Evolutionary conservation across 2,888 invertebrate genomes (phyloP), one percentile per base, ranked within the genome.

Genomic region (Microdon myrmicae): DNA sequence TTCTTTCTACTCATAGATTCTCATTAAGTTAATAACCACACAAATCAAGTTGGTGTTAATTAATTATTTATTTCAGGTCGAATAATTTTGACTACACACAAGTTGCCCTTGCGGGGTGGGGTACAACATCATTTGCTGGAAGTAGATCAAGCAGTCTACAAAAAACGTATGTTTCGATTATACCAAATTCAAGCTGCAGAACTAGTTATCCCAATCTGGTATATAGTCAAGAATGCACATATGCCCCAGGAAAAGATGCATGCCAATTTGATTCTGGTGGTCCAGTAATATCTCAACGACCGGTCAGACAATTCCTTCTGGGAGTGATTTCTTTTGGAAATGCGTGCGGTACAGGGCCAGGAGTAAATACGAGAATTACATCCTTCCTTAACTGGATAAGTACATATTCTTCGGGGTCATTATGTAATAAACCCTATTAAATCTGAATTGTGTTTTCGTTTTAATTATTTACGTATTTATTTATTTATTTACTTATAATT

Each of bases 291-390:
- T 16, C 67, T 3, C 82, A 82, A 74, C 74, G 78, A 60, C 48
- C 59, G 53, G 68, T 70, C 2, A 75, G 81, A 43, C 68, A 81
- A 41, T 79, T 79, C 25, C 67, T 82, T 1, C 45, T 84, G 1
- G 87, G 85, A 4, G 69, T 85, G 8, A 82, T 86, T 39, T 84
- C 83, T 32, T 81, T 72, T 67, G 87, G 87, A 9, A 64, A 71
- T 0, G 75, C 70, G 9, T 87, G 87, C 71, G 86, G 80, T 0
- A 70, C 60, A 13, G 70, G 68, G 5, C 82, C 84, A 0, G 81
- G 81, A n/a, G 77, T 86, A 1, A 86, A 86, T 72, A 83, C 83
- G 0, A 79, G 84, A 49, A 79, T 86, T 3, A 82, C 84, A 2
- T 74, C 81, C 1, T 83, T 80, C 72, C 58, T 86, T 1, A 71